These are phyloP conservation scores for Oncorhynchus keta DNA, from an alignment of 2,113 vertebrate species.

Conservation along the genomic window DNA sequence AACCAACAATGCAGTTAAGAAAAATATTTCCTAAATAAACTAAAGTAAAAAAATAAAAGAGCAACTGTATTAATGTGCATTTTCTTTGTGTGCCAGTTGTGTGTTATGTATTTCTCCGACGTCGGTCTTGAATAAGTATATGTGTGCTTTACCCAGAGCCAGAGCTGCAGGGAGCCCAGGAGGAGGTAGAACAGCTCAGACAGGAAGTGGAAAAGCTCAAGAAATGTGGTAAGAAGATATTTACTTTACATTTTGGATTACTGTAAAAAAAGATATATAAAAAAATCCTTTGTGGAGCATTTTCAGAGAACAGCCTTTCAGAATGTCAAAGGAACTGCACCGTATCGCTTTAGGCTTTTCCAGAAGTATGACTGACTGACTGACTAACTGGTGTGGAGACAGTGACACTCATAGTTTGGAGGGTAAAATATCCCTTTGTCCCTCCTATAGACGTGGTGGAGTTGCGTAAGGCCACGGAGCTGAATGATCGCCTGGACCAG, in stretches of 20 bases:
- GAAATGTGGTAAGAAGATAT: constrained; percentile 60
- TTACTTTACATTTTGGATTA: not conserved
- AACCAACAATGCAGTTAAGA: no score
- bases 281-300: not conserved
- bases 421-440: not conserved
- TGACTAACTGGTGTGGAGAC: not conserved
- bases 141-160: constrained; percentile 56
- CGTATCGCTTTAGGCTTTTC: no score
- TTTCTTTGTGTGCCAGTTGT: not conserved
- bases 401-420: not conserved
- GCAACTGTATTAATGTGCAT: no score
- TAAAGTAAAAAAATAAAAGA: no score
- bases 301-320: no score
- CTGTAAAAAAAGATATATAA: no score
- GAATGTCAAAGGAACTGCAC: no score
- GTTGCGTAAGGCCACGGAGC: constrained; percentile 77
- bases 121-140: not conserved
- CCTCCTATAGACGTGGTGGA: constrained; percentile 69
- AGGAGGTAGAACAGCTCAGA: constrained; percentile 60
- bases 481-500: constrained; percentile 74
- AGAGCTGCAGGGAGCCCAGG: constrained; percentile 62
- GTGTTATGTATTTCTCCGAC: not conserved
- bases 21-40: no score
- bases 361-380: no score
- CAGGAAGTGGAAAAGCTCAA: constrained; percentile 64